Base-by-base conservation (phyloP, 2,797 vertebrate genomes). In the Sebastes oblongus region DNA sequence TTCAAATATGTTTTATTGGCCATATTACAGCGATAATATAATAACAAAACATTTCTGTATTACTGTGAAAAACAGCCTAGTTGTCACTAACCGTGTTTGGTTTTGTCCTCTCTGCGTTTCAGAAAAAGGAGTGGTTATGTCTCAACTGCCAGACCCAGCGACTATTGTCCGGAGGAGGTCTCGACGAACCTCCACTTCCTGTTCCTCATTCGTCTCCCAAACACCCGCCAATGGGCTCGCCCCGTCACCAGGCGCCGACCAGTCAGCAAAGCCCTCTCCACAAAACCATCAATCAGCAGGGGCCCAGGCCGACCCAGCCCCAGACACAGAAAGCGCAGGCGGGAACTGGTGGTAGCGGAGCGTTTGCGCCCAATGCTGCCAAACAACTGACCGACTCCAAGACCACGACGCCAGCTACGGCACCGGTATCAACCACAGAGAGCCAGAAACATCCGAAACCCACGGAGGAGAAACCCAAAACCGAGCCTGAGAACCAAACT, bases 51-150 rank as follows among this genome's bases (percentile, higher is more conserved):
- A 54, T 20, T 5, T 13, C 6, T 11, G 6, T 34, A 3, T 3
- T 54, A 2, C 61, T 54, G 22, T 25, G 16, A 8, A 20, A 39
- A 66, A 36, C 8, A 54, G 7, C 6, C 13, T 25, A 0, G 4
- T 80, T 55, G 9, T 79, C 8, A 14, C 60, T 59, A 62, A 68
- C 7, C 6, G 2, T 18, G 10, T 12, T 69, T 72, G 50, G 55
- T 69, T 29, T 25, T 77, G 10, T 82, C 20, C 46, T 80, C 46
- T 80, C 25, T 91, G 66, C 90, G 36, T 92, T 94, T 88, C 95
- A 99, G 98, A 99, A 99, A 94, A 98, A 98, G 3, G 98, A 99
- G 88, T 99, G 98, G 98, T 95, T 99, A 58, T 99, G 98, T 95
- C 96, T 99, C 90, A 99, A 98, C 96, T 99, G 98, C 96, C 98